A percentile compares a stretch with the other conserved stretches of the same genome.
Evolutionary conservation across 2,888 invertebrate genomes (phyloP).

Genomic region (Meteorus colon): DNA sequence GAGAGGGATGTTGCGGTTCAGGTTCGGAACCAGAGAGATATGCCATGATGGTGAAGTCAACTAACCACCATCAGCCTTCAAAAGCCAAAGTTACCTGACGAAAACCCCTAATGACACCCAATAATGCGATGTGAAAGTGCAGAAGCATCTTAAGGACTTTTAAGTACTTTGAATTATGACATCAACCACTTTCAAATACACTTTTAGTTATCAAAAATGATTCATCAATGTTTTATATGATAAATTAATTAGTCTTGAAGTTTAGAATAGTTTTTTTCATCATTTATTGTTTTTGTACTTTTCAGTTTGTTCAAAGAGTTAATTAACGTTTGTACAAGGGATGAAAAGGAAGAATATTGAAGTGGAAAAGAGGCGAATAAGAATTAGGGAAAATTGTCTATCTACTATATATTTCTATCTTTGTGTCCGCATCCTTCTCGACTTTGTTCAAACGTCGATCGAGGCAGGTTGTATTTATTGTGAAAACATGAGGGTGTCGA

Average conservation of each 20-base stretch:
- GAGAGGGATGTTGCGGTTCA: slow-evolving; percentile 68
- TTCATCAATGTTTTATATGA: too few species aligned
- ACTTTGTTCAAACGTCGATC: slow-evolving; percentile 47
- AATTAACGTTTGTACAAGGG: slow-evolving; percentile 14
- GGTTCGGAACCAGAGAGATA: slow-evolving; percentile 32
- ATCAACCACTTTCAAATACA: neutral
- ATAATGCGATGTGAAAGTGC: slow-evolving; percentile 9
- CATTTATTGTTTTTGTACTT: too few species aligned
- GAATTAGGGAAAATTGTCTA: slow-evolving; percentile 15
- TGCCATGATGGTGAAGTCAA: slow-evolving; percentile 8
- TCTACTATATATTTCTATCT: neutral
- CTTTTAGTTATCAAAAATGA: too few species aligned
- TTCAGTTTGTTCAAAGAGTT: neutral
- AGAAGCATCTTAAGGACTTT: slow-evolving; percentile 28
- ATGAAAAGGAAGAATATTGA: neutral
- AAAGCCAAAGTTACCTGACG: slow-evolving; percentile 17
- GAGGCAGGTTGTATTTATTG: slow-evolving; percentile 69
- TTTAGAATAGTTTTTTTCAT: too few species aligned
- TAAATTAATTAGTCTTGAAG: too few species aligned
- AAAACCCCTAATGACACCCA: slow-evolving; percentile 32
- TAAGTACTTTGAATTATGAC: slow-evolving; percentile 25
- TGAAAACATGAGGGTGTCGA: slow-evolving; percentile 61
- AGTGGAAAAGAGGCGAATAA: slow-evolving; percentile 22
- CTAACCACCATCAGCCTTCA: slow-evolving; percentile 1
- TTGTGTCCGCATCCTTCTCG: slow-evolving; percentile 4